Conservation (phyloP, 2,797 vertebrate species). For the Microctenopoma steveboyesi region DNA sequence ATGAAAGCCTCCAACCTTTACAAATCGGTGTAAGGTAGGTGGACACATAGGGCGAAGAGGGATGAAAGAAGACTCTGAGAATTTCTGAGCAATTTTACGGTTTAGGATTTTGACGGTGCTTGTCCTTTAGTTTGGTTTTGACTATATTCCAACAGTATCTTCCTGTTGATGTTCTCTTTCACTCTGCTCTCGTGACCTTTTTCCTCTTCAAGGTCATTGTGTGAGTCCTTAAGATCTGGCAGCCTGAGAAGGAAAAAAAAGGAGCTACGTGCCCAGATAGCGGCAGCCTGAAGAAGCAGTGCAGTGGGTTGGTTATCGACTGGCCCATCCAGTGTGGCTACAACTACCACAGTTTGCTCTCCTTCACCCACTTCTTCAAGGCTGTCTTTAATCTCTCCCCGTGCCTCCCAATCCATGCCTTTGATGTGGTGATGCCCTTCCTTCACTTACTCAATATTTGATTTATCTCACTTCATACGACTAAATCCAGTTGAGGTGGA, state of each 20-base stretch:
- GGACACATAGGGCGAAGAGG: slow-evolving; percentile 6
- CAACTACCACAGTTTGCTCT: slow-evolving; percentile 77
- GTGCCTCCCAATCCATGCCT: slow-evolving; percentile 76
- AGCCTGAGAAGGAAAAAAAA: slow-evolving; percentile 16
- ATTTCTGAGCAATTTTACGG: slow-evolving; percentile 35
- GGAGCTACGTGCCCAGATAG: slow-evolving; percentile 31
- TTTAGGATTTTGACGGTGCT: slow-evolving; percentile 29
- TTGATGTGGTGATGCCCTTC: slow-evolving; percentile 83
- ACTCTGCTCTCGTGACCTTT: slow-evolving; percentile 32
- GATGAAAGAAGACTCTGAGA: slow-evolving; percentile 17
- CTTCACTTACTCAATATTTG: slow-evolving; percentile 83
- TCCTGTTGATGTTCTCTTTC: slow-evolving; percentile 28
- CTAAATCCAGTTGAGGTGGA: slow-evolving; percentile 78
- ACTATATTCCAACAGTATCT: background rate
- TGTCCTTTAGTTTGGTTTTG: background rate
- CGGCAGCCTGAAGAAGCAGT: slow-evolving; percentile 54
- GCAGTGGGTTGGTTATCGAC: slow-evolving; percentile 77
- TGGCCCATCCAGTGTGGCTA: slow-evolving; percentile 60
- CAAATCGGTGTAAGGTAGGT: slow-evolving; percentile 5
- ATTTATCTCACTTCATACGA: slow-evolving; percentile 78
- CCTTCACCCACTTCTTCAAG: slow-evolving; percentile 85
- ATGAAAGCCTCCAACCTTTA: slow-evolving; percentile 24
- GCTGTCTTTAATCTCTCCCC: slow-evolving; percentile 84
- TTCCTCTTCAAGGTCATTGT: slow-evolving; percentile 63
- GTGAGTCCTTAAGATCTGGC: slow-evolving; percentile 58